Evolutionary conservation across 2,888 invertebrate species (phyloP), one percentile per base, ranked within the genome.

Genomic region (Sisyra nigra): DNA sequence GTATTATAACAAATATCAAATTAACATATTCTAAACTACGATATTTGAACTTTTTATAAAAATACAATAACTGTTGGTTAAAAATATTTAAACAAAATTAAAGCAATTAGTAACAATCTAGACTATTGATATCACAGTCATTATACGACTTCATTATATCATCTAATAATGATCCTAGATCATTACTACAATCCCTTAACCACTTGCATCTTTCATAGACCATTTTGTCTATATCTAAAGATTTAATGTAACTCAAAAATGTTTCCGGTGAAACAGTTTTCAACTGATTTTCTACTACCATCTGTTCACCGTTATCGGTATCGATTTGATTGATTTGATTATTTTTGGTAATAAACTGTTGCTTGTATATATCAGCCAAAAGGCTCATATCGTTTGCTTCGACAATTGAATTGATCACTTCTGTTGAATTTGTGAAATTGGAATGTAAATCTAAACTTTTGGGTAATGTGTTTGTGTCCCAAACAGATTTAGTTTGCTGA

Each of bases 101-200:
- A 14, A 33, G 11, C 7, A 10, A 18, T 62, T 58, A 81, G 54
- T 83, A 83, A 62, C 82, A 83, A 63, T 83, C 83, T 66, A 80
- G 69, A 19, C 67, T 63, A 53, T 79, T 79, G 0, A 71, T 61
- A 47, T 75, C 71, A 32, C 56, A 62, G 1, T 60, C 54, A 49
- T 72, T 67, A 51, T 76, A 72, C 42, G 74, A 67, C 8, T 73
- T 71, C 15, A 82, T 57, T 47, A 85, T 78, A 57, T 86, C 85
- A 52, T 85, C 83, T 2, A 86, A 58, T 3, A 84, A 63, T 0
- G 83, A 82, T 2, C 72, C 69, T 11, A 84, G 67, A 51, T 71
- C 70, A 50, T 74, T 77, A n/a, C 76, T 72, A 37, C 74, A 73
- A 18, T 74, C 71, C 39, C 69, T 68, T 31, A 78, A 65, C 83